Base-by-base conservation (phyloP, 2,888 invertebrate genomes). In the Ochropleura plecta region DNA sequence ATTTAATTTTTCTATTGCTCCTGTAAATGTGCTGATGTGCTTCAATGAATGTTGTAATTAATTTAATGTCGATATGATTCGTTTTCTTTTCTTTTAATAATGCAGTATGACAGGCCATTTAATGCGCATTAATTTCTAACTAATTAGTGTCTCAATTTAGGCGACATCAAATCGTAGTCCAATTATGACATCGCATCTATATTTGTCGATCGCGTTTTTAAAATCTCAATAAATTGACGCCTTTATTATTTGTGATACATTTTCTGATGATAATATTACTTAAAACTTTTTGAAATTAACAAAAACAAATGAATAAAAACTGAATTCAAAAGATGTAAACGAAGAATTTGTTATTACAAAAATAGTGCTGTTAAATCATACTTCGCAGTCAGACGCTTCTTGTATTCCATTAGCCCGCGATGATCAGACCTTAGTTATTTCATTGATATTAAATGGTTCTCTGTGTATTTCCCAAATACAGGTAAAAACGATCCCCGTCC, bases 71-170 rank as follows among this genome's bases (percentile, higher is more conserved):
- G 46, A 66, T 55, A n/a, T 46, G 8, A 78, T 46, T 59, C 10
- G n/a, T 69, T 69, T 73, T 70, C 66, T 69, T 67, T 83, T 76
- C 40, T 64, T 68, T 53, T 64, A 67, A 71, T 60, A 55, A 53
- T 53, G 67, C 63, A 72, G 40, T 64, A 81, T 60, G 18, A 42
- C 59, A 42, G 59, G 42, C 69, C n/a, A 60, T 67, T 80, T 66
- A 65, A 14, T 12, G 64, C 51, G n/a, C 42, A 63, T 69, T 62
- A 65, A 65, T 71, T 74, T 68, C 60, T 51, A 51, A 53, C 18
- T 79, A 66, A 73, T 81, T 71, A 83, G 20, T 63, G 76, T 84
- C 51, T 63, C 69, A 66, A 40, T 81, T 84, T 81, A 71, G 68
- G 73, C 66, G 82, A 78, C 57, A 59, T 70, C 46, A n/a, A 81